Evolutionary conservation across 2,113 vertebrate genomes (phyloP).

Genomic region (Clarias gariepinus): DNA sequence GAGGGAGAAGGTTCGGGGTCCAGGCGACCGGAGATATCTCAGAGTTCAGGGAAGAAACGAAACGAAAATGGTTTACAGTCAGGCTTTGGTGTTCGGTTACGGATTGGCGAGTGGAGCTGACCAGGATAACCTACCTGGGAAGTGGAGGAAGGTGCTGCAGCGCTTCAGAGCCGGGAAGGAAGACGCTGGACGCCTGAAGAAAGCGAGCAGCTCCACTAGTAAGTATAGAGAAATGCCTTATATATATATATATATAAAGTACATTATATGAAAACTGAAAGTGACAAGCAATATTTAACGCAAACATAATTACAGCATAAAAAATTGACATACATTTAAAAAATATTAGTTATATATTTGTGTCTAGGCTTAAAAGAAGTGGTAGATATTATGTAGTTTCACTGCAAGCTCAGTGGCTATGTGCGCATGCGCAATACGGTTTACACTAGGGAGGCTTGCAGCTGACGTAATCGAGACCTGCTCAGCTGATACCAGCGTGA

Average conservation of each 20-base stretch:
- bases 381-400: too few species aligned
- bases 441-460: background rate
- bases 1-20: background rate
- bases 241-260: background rate
- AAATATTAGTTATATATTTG: too few species aligned
- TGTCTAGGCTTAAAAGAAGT: too few species aligned
- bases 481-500: slow-evolving; percentile 29
- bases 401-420: too few species aligned
- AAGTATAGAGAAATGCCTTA: slow-evolving; percentile 47
- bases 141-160: slow-evolving; percentile 58
- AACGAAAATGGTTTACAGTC: slow-evolving; percentile 66
- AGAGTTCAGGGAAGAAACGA: slow-evolving; percentile 45
- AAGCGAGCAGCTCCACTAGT: slow-evolving; percentile 58
- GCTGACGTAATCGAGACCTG: background rate
- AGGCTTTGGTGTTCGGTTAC: slow-evolving; percentile 63
- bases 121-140: slow-evolving; percentile 58
- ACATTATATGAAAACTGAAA: background rate
- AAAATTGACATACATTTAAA: background rate
- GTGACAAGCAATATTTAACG: too few species aligned
- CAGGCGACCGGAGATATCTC: slow-evolving; percentile 45
- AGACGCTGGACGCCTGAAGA: slow-evolving; percentile 52
- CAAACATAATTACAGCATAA: background rate
- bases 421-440: background rate
- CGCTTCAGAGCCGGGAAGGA: slow-evolving; percentile 13
- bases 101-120: slow-evolving; percentile 52